phyloP scores from a whole-genome alignment of 2,888 invertebrate genomes.

The Caenorhabditis angaria region DNA sequence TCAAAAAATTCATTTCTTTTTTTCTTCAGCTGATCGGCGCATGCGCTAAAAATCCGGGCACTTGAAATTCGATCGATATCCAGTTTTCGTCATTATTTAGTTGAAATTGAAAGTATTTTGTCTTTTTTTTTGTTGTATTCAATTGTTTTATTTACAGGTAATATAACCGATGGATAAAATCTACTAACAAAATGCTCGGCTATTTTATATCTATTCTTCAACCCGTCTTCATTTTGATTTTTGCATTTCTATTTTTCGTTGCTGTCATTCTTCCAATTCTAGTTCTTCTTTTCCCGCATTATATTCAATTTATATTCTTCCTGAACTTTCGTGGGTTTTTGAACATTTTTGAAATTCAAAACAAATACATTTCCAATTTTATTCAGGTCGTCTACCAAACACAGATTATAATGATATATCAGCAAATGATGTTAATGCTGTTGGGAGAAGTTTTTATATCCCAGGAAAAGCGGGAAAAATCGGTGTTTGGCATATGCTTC shows the following conservation, averaged over 20 bases:
- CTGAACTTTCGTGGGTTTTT: conserved; percentile 64
- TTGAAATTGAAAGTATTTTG: not conserved
- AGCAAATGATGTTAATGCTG: conserved; percentile 59
- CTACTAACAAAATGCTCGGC: conserved; percentile 26
- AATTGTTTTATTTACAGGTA: conserved; percentile 6
- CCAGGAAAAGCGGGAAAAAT: conserved; percentile 54
- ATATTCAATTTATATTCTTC: conserved; percentile 66
- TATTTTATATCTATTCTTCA: conserved; percentile 38
- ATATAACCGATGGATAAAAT: not conserved
- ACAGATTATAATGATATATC: conserved; percentile 64
- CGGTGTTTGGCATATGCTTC: conserved; percentile 66
- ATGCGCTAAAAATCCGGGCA: conserved; percentile 11
- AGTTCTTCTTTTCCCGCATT: conserved; percentile 60
- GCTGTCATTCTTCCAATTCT: conserved; percentile 54
- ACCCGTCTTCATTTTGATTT: conserved; percentile 18
- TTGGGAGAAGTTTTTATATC: conserved; percentile 66
- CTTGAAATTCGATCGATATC: not conserved
- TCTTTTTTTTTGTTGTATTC: conserved; percentile 13
- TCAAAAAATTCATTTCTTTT: conserved; percentile 12
- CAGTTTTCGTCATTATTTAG: not conserved
- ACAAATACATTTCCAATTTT: conserved; percentile 15
- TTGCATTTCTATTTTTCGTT: conserved; percentile 38
- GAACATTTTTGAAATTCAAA: too few relatives aligned
- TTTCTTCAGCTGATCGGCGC: not conserved
- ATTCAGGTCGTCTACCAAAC: conserved; percentile 64